These are phyloP conservation scores for Kradibia gibbosae DNA, from an alignment of 1,140 invertebrate genomes.

Conservation along the genomic window DNA sequence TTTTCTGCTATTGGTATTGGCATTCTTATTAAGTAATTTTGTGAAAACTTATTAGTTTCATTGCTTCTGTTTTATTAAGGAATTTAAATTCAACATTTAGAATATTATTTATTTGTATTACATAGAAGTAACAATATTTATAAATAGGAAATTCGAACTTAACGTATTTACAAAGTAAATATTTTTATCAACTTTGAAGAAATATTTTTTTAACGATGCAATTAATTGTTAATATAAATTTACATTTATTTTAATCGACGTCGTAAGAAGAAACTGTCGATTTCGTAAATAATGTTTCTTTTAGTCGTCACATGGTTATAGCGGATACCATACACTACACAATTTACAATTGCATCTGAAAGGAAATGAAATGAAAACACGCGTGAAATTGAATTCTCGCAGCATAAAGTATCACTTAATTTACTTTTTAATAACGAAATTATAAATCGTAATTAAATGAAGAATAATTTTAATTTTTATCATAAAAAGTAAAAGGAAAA, in stretches of 20 bases:
- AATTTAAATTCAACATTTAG: slow-evolving; percentile 9
- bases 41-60: background rate
- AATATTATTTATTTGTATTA: background rate
- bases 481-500: slow-evolving; percentile 18
- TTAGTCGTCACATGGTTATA: slow-evolving; percentile 27
- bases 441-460: no score
- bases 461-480: no score
- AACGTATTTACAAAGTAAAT: background rate
- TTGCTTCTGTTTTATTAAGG: background rate
- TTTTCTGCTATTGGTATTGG: background rate
- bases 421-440: no score
- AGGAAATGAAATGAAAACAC: no score
- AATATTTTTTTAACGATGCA: background rate
- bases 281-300: slow-evolving; percentile 34
- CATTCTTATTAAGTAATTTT: slow-evolving; percentile 23
- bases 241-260: background rate
- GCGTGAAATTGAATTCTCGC: no score
- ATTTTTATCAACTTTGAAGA: background rate
- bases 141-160: background rate
- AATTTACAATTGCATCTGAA: background rate
- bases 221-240: background rate
- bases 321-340: slow-evolving; percentile 10
- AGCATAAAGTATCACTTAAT: no score
- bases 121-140: background rate
- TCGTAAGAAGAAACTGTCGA: slow-evolving; percentile 17